phyloP scores from a whole-genome alignment of 2,113 vertebrate genomes.

The Mormoops blainvillei region DNA sequence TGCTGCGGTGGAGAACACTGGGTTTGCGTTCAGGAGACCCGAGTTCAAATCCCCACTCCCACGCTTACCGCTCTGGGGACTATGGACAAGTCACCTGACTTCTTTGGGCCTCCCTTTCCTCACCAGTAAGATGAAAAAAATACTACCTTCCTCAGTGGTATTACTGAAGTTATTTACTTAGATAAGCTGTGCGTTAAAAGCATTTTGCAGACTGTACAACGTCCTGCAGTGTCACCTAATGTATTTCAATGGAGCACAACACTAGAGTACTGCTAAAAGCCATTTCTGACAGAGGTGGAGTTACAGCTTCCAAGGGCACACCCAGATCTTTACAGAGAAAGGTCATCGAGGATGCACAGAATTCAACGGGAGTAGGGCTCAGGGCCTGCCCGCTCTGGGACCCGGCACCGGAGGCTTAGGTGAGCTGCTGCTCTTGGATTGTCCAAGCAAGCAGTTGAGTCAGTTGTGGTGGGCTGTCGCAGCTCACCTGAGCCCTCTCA shows the following conservation, averaged over 20 bases:
- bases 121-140: background rate
- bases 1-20: rapidly evolving
- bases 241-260: background rate
- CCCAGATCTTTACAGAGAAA: background rate
- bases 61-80: background rate
- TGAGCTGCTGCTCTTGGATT: background rate
- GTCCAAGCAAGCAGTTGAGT: background rate
- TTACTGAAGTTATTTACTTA: background rate
- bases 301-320: background rate
- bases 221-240: background rate
- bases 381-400: rapidly evolving
- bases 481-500: background rate
- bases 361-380: background rate
- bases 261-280: background rate
- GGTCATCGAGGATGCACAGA: background rate
- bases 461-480: too few species aligned
- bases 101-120: background rate
- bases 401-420: background rate
- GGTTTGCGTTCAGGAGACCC: background rate
- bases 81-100: background rate
- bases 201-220: background rate
- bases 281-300: background rate
- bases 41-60: background rate
- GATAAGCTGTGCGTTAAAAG: background rate
- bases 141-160: background rate